These are phyloP conservation scores for Aphaenogaster ashmeadi DNA, from an alignment of 1,140 invertebrate genomes.

Conservation along the genomic window DNA sequence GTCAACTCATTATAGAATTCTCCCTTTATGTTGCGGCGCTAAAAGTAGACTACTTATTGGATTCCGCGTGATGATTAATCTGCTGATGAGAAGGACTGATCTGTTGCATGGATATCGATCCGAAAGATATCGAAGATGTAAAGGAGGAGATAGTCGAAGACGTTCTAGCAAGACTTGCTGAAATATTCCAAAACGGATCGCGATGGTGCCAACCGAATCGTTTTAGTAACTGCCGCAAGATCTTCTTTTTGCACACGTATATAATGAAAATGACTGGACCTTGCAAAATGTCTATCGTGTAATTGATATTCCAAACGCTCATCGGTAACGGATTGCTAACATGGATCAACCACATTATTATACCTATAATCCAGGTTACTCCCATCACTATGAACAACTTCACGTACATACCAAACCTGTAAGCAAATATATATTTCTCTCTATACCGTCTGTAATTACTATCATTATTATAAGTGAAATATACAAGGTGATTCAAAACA, in stretches of 20 bases:
- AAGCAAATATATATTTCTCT: constrained; percentile 31
- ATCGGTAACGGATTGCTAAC: constrained; percentile 81
- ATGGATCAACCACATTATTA: constrained; percentile 88
- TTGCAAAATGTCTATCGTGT: constrained; percentile 89
- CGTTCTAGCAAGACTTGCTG: constrained; percentile 75
- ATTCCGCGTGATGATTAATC: background rate
- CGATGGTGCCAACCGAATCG: constrained; percentile 82
- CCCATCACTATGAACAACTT: constrained; percentile 92
- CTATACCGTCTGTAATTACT: background rate
- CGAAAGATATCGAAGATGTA: no score
- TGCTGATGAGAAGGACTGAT: background rate
- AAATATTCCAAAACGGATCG: constrained; percentile 79
- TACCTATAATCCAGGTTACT: constrained; percentile 91
- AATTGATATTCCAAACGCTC: constrained; percentile 88
- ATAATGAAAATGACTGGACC: constrained; percentile 91
- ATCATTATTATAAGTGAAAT: background rate
- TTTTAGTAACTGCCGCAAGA: constrained; percentile 81
- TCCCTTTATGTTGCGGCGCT: background rate
- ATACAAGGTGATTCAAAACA: background rate
- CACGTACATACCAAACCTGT: constrained; percentile 90
- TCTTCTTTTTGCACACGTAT: constrained; percentile 90
- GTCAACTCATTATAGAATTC: background rate
- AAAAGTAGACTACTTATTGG: background rate
- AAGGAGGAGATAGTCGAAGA: constrained; percentile 60
- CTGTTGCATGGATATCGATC: background rate